Percentiles rank a stretch among this genome's conserved stretches.
These are phyloP conservation scores for Ochotona princeps DNA, from an alignment of 2,113 vertebrate species.

Conservation along the genomic window DNA sequence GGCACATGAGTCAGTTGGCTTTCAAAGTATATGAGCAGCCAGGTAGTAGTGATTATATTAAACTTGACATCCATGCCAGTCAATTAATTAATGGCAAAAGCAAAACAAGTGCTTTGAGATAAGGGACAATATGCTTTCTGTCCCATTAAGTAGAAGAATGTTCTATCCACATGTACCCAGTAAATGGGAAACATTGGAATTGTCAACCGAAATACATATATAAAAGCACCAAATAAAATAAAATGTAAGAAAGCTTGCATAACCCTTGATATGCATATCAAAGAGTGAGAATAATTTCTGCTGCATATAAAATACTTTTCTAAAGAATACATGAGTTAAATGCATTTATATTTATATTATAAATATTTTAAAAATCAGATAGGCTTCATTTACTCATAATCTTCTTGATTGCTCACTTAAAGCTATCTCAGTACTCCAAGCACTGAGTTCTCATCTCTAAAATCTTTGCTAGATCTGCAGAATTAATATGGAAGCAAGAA, in stretches of 20 bases:
- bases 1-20: neutral
- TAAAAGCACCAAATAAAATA: neutral
- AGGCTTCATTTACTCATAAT: neutral
- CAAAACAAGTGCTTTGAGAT: conserved; percentile 8
- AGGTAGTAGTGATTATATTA: conserved; percentile 4
- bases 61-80: neutral
- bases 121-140: conserved; percentile 12
- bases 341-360: conserved; percentile 23
- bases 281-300: conserved; percentile 11
- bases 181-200: neutral
- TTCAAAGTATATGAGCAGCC: neutral
- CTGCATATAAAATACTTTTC: neutral
- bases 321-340: neutral
- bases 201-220: neutral
- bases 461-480: neutral
- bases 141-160: neutral
- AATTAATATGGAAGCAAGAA: neutral
- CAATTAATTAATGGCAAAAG: conserved; percentile 48
- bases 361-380: conserved; percentile 20
- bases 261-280: neutral
- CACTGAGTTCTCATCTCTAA: neutral
- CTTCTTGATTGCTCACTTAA: neutral
- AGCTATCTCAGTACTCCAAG: neutral
- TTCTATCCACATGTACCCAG: neutral
- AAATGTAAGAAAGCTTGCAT: neutral